Conservation (phyloP, 1,140 invertebrate genomes). For the Choristoneura fumiferana region DNA sequence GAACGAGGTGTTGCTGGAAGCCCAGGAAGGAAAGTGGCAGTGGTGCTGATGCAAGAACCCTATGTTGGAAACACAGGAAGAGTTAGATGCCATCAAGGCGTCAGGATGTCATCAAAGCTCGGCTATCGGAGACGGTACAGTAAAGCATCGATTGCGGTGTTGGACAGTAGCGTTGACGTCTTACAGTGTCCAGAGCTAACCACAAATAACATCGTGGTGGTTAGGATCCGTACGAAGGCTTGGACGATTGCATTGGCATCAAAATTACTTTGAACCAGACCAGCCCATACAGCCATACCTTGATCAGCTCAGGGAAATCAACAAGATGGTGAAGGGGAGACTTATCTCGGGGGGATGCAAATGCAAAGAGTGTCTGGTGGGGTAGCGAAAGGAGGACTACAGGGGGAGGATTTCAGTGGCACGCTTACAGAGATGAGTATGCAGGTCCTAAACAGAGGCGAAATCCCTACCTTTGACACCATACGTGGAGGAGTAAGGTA, state of each 20-base stretch:
- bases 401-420: constrained; percentile 10
- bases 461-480: constrained; percentile 23
- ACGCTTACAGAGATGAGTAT: constrained; percentile 10
- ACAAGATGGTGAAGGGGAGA: not conserved
- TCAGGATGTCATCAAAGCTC: constrained; percentile 20
- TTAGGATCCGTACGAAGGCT: not conserved
- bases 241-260: constrained; percentile 14
- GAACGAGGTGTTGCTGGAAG: constrained; percentile 10
- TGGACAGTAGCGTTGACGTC: constrained; percentile 13
- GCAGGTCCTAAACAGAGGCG: constrained; percentile 17
- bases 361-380: constrained; percentile 27
- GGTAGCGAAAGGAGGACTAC: not conserved
- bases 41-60: constrained; percentile 22
- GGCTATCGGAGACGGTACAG: not conserved
- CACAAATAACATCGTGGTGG: constrained; percentile 18
- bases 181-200: constrained; percentile 13
- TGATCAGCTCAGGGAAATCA: constrained; percentile 1
- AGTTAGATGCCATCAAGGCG: not conserved
- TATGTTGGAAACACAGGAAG: not conserved
- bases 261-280: constrained; percentile 7
- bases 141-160: constrained; percentile 26
- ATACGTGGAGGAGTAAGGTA: constrained; percentile 10
- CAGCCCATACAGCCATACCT: constrained; percentile 13
- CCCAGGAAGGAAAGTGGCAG: not conserved
- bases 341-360: constrained; percentile 21